These are phyloP conservation scores for Labrus mixtus DNA, from an alignment of 2,113 vertebrate species.

Conservation along the genomic window DNA sequence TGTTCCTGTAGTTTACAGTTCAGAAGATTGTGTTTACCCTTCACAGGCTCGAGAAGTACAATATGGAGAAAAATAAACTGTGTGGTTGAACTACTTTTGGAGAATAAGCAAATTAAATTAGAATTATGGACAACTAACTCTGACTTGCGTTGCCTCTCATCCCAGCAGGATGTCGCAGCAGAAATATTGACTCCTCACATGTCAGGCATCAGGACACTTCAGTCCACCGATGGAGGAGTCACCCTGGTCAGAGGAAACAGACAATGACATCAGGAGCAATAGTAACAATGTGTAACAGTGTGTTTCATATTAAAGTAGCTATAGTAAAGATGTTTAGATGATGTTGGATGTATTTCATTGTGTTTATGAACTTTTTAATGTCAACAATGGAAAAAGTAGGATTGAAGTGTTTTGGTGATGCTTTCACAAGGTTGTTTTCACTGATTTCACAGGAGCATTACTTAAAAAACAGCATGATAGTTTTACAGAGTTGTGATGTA, in stretches of 20 bases:
- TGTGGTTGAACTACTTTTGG: background rate
- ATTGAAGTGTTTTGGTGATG: background rate
- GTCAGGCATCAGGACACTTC: conserved; percentile 84
- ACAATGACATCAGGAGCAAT: conserved; percentile 17
- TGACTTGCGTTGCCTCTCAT: conserved; percentile 83
- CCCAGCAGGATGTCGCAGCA: conserved; percentile 86
- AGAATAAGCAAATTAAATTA: background rate
- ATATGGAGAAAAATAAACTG: background rate
- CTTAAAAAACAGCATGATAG: no score
- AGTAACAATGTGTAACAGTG: conserved; percentile 4
- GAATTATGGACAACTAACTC: background rate
- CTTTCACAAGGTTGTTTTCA: background rate
- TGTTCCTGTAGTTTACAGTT: background rate
- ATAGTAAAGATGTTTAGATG: background rate
- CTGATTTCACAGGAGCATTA: background rate
- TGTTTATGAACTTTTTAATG: background rate
- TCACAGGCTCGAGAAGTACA: background rate
- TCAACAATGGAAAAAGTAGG: background rate
- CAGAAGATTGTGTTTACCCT: background rate
- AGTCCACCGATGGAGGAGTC: conserved; percentile 82
- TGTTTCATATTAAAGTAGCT: background rate
- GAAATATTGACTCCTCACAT: conserved; percentile 86
- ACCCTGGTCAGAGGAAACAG: conserved; percentile 71
- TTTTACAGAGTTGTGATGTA: no score
- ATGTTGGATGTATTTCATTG: background rate